Percentiles rank a stretch among this genome's conserved stretches.
phyloP scores from a whole-genome alignment of 2,113 vertebrate genomes.

The Eidolon helvum region DNA sequence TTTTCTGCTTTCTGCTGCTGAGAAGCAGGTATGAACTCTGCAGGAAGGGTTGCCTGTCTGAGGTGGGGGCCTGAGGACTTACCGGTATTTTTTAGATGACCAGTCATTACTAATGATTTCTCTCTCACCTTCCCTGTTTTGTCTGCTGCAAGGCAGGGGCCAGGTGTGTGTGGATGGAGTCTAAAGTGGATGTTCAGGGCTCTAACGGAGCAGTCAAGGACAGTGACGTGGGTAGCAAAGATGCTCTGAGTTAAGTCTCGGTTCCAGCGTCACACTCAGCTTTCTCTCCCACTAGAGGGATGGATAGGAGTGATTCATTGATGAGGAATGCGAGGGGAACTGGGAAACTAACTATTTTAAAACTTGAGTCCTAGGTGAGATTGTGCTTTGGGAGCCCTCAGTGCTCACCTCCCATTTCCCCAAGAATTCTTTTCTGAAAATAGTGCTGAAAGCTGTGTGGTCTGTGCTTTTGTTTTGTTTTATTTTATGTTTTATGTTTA shows the following conservation, averaged over 20 bases:
- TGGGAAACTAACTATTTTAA: neutral
- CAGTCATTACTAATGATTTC: neutral
- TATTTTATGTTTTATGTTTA: neutral
- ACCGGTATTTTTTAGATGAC: neutral
- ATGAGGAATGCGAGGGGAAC: neutral
- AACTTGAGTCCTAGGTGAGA: neutral
- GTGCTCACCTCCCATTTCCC: neutral
- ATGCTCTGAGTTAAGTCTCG: neutral
- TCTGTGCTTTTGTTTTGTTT: neutral
- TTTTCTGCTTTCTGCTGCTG: neutral
- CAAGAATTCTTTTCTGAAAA: neutral
- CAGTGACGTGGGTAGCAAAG: neutral
- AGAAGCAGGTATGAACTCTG: neutral
- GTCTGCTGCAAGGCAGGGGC: neutral
- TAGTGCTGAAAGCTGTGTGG: neutral
- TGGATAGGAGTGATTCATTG: conserved; percentile 30
- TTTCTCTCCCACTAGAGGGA: conserved; percentile 19
- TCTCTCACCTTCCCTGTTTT: neutral
- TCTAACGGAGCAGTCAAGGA: neutral
- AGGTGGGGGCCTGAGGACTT: neutral
- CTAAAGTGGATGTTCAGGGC: neutral
- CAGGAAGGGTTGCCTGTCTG: neutral
- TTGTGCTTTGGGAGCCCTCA: neutral
- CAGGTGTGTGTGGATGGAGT: neutral
- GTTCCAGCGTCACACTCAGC: neutral